Base-by-base conservation (phyloP, 1,140 invertebrate species). In the Drosophila jambulina region DNA sequence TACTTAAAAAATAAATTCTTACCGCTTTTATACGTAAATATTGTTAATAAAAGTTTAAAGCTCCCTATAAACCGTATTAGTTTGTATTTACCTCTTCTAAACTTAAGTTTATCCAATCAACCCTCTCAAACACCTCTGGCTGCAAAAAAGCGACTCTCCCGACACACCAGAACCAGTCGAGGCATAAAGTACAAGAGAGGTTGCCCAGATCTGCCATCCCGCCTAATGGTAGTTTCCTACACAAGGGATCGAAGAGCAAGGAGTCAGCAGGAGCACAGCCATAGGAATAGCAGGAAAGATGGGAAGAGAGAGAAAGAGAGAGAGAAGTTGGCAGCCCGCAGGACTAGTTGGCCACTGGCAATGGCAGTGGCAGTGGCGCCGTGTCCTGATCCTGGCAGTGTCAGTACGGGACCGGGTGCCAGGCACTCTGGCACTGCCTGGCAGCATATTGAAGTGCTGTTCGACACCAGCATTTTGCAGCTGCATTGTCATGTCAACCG, bases 401-500 rank as follows among this genome's bases (percentile, higher is more conserved):
- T 15, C 29, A 27, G 46, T 36, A 27, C 29, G 38, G 38, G 38
- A 23, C 53, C 36, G 19, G 21, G 46, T 65, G 23, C 46, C 48
- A 70, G 65, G 61, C 67, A 67, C 67, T 67, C 69, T 42, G 53
- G 53, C 53, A 25, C 51, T 78, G 57, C 75, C 67, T 68, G 56
- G 70, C 68, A 81, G 83, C 83, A 90, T 79, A 90, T 85, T 85
- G 81, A 85, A 90, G 86, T 90, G 78, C 77, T 75, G 85, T 88
- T 85, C 85, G 82, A 91, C 62, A 86, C 85, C 77, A 90, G 86
- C 85, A 90, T 90, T 91, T 90, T 91, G 86, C 85, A 91, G 86
- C 85, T 84, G 85, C 85, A 90, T 90, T 90, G 85, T 91, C 85
- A 90, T 91, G 85, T 85, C 85, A 91, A 90, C 85, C 85, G 85